phyloP scores from a whole-genome alignment of 2,888 invertebrate species.

The Eurois occulta region DNA sequence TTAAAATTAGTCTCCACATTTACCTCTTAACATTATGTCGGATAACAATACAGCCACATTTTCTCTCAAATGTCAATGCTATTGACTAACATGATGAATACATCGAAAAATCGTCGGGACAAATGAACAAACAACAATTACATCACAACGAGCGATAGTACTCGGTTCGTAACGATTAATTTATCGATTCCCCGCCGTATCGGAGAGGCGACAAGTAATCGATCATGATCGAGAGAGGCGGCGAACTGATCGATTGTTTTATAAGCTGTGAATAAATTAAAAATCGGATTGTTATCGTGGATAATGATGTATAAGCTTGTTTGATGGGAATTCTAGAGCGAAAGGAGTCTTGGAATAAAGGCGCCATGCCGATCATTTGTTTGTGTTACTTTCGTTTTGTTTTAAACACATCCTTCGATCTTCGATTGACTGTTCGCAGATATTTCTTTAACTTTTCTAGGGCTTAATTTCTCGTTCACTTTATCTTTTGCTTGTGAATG shows the following conservation, averaged over 20 bases:
- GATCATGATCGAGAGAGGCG: constrained; percentile 84
- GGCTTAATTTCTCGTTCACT: background rate
- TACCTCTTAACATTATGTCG: constrained; percentile 28
- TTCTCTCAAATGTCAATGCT: constrained; percentile 53
- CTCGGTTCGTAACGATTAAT: constrained; percentile 80
- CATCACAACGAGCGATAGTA: constrained; percentile 70
- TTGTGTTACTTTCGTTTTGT: constrained; percentile 12
- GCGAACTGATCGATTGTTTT: constrained; percentile 85
- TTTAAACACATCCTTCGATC: background rate
- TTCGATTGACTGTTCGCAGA: background rate
- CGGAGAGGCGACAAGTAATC: constrained; percentile 82
- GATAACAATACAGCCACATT: constrained; percentile 45
- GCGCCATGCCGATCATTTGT: constrained; percentile 25
- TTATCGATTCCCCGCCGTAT: constrained; percentile 81
- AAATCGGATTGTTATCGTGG: constrained; percentile 78
- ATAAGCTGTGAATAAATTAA: constrained; percentile 85
- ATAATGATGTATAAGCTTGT: constrained; percentile 71
- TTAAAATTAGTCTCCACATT: constrained; percentile 19
- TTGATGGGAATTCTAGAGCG: constrained; percentile 44
- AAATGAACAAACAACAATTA: constrained; percentile 73
- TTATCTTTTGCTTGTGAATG: background rate
- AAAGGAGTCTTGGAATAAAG: constrained; percentile 19
- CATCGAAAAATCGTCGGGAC: constrained; percentile 59
- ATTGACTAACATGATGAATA: constrained; percentile 62
- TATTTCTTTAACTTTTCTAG: background rate